Evolutionary conservation across 2,888 invertebrate species (phyloP).

Genomic region (Drosophila buzzatii): DNA sequence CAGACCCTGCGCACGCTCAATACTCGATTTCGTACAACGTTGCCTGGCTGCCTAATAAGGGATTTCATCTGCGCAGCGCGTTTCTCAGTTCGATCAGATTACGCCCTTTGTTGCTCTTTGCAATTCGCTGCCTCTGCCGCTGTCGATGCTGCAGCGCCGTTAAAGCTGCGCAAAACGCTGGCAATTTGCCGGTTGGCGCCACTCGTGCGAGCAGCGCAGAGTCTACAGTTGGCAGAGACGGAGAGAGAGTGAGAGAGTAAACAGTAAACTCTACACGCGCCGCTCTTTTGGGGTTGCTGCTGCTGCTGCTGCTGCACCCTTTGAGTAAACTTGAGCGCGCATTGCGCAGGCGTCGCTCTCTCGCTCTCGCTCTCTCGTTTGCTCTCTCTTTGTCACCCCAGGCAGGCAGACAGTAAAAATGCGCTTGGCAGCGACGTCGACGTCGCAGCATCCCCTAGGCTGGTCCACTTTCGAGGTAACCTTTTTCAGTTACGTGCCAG

Average conservation of each 20-base stretch:
- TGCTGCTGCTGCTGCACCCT: conserved; percentile 62
- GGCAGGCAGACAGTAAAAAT: conserved; percentile 49
- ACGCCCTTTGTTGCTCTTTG: conserved; percentile 34
- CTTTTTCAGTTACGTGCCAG: conserved; percentile 74
- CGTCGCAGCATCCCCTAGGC: conserved; percentile 69
- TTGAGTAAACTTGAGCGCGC: conserved; percentile 40
- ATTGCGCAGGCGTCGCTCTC: conserved; percentile 56
- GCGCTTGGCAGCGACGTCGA: conserved; percentile 45
- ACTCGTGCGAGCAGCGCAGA: conserved; percentile 50
- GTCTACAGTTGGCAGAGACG: conserved; percentile 41
- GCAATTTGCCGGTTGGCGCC: conserved; percentile 60
- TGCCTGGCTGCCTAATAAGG: conserved; percentile 5
- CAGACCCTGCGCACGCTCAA: conserved; percentile 37
- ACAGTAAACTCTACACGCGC: conserved; percentile 37
- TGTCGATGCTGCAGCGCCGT: conserved; percentile 20
- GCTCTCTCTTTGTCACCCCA: conserved; percentile 26
- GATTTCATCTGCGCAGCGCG: conserved; percentile 24
- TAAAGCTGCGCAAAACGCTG: conserved; percentile 62
- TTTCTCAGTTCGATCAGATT: conserved; percentile 43
- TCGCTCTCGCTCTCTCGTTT: conserved; percentile 1
- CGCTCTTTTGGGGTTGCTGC: conserved; percentile 37
- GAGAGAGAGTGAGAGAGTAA: conserved; percentile 16
- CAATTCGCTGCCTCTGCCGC: conserved; percentile 12
- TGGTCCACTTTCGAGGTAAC: conserved; percentile 54
- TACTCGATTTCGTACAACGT: neutral